phyloP scores from a whole-genome alignment of 2,113 vertebrate genomes.

The Galbula dea region DNA sequence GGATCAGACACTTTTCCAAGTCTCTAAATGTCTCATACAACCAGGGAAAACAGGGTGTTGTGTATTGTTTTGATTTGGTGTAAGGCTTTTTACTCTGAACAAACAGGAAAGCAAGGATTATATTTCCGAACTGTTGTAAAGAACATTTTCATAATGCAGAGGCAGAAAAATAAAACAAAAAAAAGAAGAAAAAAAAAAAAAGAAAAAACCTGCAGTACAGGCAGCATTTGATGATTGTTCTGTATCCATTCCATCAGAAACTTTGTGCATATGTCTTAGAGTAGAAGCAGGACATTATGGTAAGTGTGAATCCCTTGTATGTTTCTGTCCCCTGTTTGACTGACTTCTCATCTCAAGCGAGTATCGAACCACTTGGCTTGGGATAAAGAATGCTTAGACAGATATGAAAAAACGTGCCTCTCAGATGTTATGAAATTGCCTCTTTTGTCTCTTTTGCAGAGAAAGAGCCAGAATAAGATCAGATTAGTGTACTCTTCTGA shows the following conservation, averaged over 20 bases:
- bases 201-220: neutral
- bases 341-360: neutral
- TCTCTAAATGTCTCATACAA: neutral
- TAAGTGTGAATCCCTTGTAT: neutral
- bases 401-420: neutral
- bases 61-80: neutral
- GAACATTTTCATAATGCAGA: neutral
- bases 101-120: neutral
- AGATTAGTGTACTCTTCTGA: conserved; percentile 34
- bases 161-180: neutral
- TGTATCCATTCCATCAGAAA: neutral
- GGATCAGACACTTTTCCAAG: neutral
- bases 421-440: neutral
- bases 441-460: neutral
- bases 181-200: neutral
- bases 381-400: conserved; percentile 23
- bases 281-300: neutral
- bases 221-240: neutral
- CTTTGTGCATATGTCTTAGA: neutral
- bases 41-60: neutral
- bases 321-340: neutral
- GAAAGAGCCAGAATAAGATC: neutral
- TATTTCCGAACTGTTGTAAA: neutral
- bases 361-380: neutral
- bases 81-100: neutral